phyloP scores from a whole-genome alignment of 2,113 vertebrate genomes.

The Xenopus borealis region DNA sequence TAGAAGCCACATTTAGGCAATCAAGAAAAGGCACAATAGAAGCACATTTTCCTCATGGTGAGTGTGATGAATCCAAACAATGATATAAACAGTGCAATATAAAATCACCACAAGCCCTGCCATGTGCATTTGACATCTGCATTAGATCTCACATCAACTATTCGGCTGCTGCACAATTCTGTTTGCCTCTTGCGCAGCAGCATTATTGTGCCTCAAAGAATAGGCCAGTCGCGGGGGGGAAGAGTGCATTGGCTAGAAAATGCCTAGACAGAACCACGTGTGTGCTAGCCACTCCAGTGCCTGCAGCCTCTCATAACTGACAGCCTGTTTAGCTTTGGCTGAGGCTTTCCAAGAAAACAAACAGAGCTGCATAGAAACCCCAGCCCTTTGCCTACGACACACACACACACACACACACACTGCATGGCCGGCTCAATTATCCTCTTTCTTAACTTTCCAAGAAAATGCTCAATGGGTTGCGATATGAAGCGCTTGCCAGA shows the following conservation, averaged over 20 bases:
- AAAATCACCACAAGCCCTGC: not conserved
- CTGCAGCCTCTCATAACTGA: conserved; percentile 39
- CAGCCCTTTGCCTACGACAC: not conserved
- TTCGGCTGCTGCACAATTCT: not conserved
- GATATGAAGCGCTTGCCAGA: not conserved
- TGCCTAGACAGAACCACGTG: conserved; percentile 13
- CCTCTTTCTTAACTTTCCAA: conserved; percentile 14
- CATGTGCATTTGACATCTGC: not conserved
- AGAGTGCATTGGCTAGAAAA: not conserved
- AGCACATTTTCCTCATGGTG: too few relatives aligned
- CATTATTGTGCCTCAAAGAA: too few relatives aligned
- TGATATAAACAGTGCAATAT: too few relatives aligned
- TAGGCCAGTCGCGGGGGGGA: too few relatives aligned
- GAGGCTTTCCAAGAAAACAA: conserved; percentile 38
- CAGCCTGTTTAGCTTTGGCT: conserved; percentile 27
- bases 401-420: too few relatives aligned
- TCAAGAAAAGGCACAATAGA: too few relatives aligned
- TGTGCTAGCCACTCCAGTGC: conserved; percentile 5
- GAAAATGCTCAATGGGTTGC: conserved; percentile 1
- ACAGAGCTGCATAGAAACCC: conserved; percentile 28
- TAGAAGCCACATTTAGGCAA: too few relatives aligned
- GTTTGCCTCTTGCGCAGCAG: too few relatives aligned
- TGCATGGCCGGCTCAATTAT: conserved; percentile 33
- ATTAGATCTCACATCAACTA: not conserved
- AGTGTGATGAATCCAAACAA: too few relatives aligned